Evolutionary conservation across 2,113 vertebrate genomes (phyloP).

Genomic region (Vulpes lagopus): DNA sequence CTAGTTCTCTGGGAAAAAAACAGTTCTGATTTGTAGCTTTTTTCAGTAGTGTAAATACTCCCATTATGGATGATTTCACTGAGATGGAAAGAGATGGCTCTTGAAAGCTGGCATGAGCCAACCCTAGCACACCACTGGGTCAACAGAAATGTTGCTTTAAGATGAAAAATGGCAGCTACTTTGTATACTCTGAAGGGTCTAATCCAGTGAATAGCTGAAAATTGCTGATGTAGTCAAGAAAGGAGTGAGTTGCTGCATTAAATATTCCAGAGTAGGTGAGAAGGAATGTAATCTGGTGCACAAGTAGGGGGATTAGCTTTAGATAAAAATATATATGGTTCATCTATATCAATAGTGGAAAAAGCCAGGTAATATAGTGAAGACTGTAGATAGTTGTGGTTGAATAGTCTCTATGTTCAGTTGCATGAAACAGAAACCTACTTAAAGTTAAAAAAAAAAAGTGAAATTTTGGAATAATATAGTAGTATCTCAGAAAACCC

Average conservation of each 20-base stretch:
- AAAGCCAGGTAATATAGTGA: neutral
- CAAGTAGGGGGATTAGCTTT: neutral
- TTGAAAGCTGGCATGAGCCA: neutral
- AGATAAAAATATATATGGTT: neutral
- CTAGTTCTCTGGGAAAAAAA: neutral
- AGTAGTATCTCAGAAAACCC: neutral
- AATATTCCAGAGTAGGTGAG: neutral
- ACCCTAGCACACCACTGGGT: neutral
- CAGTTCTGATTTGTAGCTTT: neutral
- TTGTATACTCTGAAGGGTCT: neutral
- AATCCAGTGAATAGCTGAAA: neutral
- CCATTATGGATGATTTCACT: neutral
- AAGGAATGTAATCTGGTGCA: neutral
- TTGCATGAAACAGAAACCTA: neutral
- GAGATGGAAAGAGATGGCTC: neutral
- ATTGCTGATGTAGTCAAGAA: neutral
- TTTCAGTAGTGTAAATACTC: neutral
- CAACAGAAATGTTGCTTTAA: conserved; percentile 19
- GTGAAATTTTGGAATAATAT: neutral
- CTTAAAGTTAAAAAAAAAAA: neutral
- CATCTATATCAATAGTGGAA: neutral
- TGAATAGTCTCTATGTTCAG: neutral
- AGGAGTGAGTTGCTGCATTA: neutral
- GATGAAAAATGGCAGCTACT: neutral
- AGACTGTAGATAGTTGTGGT: neutral